Percentiles rank a stretch among this genome's conserved stretches.
Conservation (phyloP, 2,888 invertebrate genomes). For the Cosmopolites sordidus region DNA sequence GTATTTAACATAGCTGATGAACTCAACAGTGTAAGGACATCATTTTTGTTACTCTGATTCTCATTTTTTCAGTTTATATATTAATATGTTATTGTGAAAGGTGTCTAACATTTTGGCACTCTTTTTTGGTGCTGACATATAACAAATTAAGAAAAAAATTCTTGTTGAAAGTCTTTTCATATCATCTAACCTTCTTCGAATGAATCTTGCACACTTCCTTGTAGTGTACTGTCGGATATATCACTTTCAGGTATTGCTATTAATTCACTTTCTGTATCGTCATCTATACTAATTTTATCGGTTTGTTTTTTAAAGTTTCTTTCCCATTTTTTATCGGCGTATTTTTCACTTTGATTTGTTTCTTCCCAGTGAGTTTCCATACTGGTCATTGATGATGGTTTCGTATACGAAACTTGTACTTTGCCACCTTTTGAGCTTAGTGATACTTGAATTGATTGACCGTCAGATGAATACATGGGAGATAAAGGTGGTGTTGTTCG, state of each 20-base stretch:
- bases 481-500: constrained; percentile 58
- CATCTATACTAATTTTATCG: constrained; percentile 53
- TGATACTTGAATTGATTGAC: constrained; percentile 49
- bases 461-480: constrained; percentile 59
- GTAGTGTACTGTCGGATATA: constrained; percentile 78
- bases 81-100: no score
- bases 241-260: constrained; percentile 89
- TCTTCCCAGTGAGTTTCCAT: constrained; percentile 73
- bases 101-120: neutral
- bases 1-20: no score
- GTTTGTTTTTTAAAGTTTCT: constrained; percentile 33
- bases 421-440: constrained; percentile 47
- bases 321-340: constrained; percentile 40
- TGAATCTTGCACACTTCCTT: constrained; percentile 59
- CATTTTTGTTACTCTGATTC: no score
- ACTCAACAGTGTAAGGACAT: no score
- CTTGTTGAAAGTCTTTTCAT: no score
- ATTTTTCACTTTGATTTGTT: constrained; percentile 47
- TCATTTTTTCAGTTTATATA: no score
- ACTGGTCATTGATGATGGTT: constrained; percentile 47
- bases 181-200: constrained; percentile 42
- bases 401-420: constrained; percentile 46
- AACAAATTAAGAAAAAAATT: neutral
- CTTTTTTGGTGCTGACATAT: neutral
- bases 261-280: constrained; percentile 82